phyloP scores from a whole-genome alignment of 2,797 vertebrate species.

The Oreochromis mossambicus region DNA sequence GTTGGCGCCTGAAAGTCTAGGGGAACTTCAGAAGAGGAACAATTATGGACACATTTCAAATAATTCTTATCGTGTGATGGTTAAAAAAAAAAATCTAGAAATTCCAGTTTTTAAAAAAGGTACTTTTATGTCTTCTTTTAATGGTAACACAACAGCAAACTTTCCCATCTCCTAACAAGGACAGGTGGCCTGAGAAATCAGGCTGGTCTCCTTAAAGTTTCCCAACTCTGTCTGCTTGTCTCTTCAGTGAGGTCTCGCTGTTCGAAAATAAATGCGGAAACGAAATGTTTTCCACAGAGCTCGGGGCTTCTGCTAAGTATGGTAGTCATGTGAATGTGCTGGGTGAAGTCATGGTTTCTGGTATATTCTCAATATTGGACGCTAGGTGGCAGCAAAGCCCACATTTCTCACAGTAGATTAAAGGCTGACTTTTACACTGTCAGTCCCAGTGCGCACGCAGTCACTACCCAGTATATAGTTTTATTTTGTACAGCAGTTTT shows the following conservation, averaged over 20 bases:
- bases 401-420: background rate
- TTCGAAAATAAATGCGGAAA: background rate
- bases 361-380: background rate
- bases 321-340: background rate
- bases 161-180: background rate
- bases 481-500: background rate
- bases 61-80: background rate
- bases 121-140: background rate
- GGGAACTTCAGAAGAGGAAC: background rate
- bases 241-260: background rate
- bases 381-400: constrained; percentile 64
- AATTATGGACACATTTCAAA: background rate
- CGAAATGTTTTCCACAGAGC: background rate
- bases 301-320: background rate
- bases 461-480: background rate
- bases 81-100: background rate
- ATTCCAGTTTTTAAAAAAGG: background rate
- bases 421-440: background rate
- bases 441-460: background rate
- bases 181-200: background rate
- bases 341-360: background rate
- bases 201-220: background rate
- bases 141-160: background rate
- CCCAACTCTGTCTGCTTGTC: background rate
- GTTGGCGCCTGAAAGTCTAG: background rate